A percentile compares a stretch with the other conserved stretches of the same genome.
These are phyloP conservation scores for Sylvia borin DNA, from an alignment of 2,797 vertebrate genomes.

Conservation along the genomic window DNA sequence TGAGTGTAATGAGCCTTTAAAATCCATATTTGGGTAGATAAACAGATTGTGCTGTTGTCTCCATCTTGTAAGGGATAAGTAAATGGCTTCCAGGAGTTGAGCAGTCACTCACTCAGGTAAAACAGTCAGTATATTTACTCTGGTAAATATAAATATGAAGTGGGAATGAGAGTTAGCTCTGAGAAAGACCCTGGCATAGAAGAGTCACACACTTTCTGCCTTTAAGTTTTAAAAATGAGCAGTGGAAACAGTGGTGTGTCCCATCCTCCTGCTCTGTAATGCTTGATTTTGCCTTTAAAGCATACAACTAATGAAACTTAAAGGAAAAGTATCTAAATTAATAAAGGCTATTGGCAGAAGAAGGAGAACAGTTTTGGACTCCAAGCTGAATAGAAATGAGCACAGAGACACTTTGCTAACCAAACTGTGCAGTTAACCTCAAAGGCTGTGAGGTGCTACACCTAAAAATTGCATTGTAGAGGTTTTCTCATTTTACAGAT, in stretches of 20 bases:
- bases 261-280: rapidly evolving
- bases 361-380: neutral
- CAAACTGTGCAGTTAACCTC: neutral
- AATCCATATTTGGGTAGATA: neutral
- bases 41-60: neutral
- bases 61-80: neutral
- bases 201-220: neutral
- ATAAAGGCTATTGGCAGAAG: neutral
- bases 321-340: neutral
- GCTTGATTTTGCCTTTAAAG: neutral
- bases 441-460: neutral
- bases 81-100: neutral
- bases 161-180: neutral
- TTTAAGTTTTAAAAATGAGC: neutral
- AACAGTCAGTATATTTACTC: neutral
- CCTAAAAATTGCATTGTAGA: neutral
- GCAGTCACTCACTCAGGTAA: neutral
- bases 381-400: neutral
- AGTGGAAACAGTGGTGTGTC: neutral
- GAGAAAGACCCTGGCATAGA: neutral
- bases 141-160: neutral
- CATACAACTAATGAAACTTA: neutral
- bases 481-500: neutral
- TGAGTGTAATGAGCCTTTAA: neutral
- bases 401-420: neutral